Evolutionary conservation across 2,888 invertebrate genomes (phyloP), one percentile per base, ranked within the genome.

Genomic region (Stratiomys singularior): DNA sequence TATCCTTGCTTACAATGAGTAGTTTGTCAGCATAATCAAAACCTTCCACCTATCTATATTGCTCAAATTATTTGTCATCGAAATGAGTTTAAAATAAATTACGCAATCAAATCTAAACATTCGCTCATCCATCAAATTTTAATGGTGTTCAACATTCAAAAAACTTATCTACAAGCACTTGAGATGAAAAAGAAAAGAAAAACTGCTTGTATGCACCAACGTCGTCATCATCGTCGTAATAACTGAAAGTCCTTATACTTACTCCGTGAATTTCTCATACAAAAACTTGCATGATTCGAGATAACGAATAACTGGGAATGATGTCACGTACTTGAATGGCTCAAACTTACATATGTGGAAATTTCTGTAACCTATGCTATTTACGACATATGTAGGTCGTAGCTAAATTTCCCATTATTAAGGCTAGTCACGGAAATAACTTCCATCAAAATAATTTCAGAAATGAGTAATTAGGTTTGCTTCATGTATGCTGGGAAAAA

Each of bases 361-460:
- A 69, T 46, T 21, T 69, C 69, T 69, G 47, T 47, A 47, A 47
- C 47, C 69, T 69, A 37, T 37, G 66, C 66, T 69, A 47, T 46
- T 47, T 47, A 21, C 7, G 47, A 69, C 69, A n/a, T 47, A 69
- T 30, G 69, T 46, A 23, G 47, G 25, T 46, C 27, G 21, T 7
- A 46, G 28, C 11, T n/a, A 2, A 44, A 27, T 15, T 30, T 46
- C 69, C 47, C 25, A 69, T 69, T 69, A 69, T 25, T 69, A 23
- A 69, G 46, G 25, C 47, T 27, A 47, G 69, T 69, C 69, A 69
- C 69, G 46, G 46, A 47, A 47, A 69, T 47, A 69, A 69, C 46
- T 69, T 69, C 30, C 69, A 69, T 25, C 25, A 69, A 69, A 69
- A 69, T 69, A 69, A 69, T 69, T 67, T 67, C 44, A 46, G 44